Evolutionary conservation across 2,113 vertebrate species (phyloP).

Genomic region (Microcebus jonahi): DNA sequence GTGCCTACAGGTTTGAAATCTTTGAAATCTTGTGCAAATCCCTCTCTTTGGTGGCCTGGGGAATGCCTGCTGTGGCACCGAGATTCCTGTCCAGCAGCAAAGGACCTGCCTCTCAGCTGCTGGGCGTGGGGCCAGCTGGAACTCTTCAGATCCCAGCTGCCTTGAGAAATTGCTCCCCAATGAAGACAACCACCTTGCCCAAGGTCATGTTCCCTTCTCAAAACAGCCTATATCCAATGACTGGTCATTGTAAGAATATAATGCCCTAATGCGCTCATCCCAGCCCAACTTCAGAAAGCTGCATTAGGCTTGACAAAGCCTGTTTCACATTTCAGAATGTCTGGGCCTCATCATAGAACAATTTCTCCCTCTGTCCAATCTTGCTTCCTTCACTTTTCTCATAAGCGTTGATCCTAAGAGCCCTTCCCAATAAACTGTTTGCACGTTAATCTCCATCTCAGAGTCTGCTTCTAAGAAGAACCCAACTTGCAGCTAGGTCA

Average conservation of each 20-base stretch:
- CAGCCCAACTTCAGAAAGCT: background rate
- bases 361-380: background rate
- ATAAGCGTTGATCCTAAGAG: background rate
- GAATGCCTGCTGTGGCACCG: background rate
- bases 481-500: background rate
- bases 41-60: background rate
- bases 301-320: background rate
- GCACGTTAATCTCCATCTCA: background rate
- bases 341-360: background rate
- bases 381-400: background rate
- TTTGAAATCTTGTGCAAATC: background rate
- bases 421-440: background rate
- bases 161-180: background rate
- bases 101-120: background rate
- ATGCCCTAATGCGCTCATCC: background rate
- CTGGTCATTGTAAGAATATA: background rate
- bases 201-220: background rate
- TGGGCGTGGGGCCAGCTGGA: background rate
- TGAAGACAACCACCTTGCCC: background rate
- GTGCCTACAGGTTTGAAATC: background rate
- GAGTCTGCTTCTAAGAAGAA: background rate
- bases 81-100: background rate
- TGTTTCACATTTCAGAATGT: background rate
- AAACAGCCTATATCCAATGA: background rate
- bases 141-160: background rate